Evolutionary conservation across 2,888 invertebrate genomes (phyloP), one percentile per base, ranked within the genome.

Genomic region (Syrphus vitripennis): DNA sequence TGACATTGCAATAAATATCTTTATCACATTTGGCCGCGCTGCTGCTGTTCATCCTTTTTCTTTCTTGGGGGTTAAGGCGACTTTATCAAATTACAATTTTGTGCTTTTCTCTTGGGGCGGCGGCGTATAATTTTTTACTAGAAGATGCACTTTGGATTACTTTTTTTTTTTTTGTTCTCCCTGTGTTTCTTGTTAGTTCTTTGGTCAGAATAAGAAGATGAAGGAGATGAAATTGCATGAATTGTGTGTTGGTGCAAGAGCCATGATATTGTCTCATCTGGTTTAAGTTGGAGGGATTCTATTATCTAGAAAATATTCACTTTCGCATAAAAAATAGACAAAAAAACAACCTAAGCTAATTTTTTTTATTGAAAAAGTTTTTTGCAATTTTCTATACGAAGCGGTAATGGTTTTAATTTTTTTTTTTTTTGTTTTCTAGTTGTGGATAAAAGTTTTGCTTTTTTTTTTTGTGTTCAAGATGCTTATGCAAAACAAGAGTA

Each of bases 71-170:
- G 40, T 81, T 26, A 31, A 12, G 82, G 65, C 55, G 71, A 82
- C 71, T 82, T 71, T 77, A 82, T 82, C 71, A 82, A 82, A 82
- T 82, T 82, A 82, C 77, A 77, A 67, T 77, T 76, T 67, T 59
- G 16, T 16, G 42, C 70, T 48, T 71, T 63, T 53, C 21, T 61
- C 75, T 63, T 65, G 26, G 42, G n/a, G n/a, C n/a, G n/a, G n/a
- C n/a, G n/a, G 75, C 55, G 70, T 76, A 45, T 45, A 31, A 55
- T 53, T 59, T 50, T 70, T 70, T 16, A 21, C 24, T 48, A 9
- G 21, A n/a, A 9, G 21, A n/a, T 72, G 83, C 83, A 78, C 59
- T 77, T 71, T 59, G 24, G 12, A 50, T 50, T 45, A 6, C 26
- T 65, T 57, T 48, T 4, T 59, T 29, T 57, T n/a, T 16, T 31